Evolutionary conservation across 2,113 vertebrate genomes (phyloP), one percentile per base, ranked within the genome.

Genomic region (Diphyllodes magnificus): DNA sequence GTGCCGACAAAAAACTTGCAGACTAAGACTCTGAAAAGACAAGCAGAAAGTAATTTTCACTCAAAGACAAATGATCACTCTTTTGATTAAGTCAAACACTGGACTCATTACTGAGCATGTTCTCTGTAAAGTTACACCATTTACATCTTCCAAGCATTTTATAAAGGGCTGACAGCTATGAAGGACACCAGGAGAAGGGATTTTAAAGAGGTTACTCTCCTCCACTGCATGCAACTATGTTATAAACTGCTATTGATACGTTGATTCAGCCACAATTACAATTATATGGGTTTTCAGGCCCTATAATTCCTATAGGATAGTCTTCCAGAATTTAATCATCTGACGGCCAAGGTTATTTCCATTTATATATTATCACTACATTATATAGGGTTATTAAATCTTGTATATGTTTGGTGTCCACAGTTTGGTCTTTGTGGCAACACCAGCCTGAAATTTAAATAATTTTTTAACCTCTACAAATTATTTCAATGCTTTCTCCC

Each of bases 41-140:
- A 4, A 31, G 53, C 35, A 94, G 65, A 92, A 90, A 90, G 39
- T 40, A 91, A 82, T 92, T 82, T 93, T 91, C 40, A 51, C 61
- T 82, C 86, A 68, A 78, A 93, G 83, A 68, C 65, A 71, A 39
- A 81, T 31, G 72, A 81, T 30, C 20, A 45, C 31, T 68, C 80
- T 86, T 90, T 61, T 88, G 75, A 85, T 94, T 76, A 88, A 88
- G 79, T 85, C 95, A 69, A 91, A 84, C 25, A 59, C 42, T 63
- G 68, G 79, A 87, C 80, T 87, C 54, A 59, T 80, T 88, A 80
- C 37, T 88, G 57, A 71, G 82, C 56, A 57, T 27, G 45, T 59
- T 88, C 72, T 82, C 30, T 50, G 47, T 73, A 77, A 92, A 63
- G 47, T 35, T 77, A 70, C 54, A 73, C 15, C 64, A 42, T 56